These are phyloP conservation scores for Cecidostiba fungosa DNA, from an alignment of 2,888 invertebrate genomes.

Conservation along the genomic window DNA sequence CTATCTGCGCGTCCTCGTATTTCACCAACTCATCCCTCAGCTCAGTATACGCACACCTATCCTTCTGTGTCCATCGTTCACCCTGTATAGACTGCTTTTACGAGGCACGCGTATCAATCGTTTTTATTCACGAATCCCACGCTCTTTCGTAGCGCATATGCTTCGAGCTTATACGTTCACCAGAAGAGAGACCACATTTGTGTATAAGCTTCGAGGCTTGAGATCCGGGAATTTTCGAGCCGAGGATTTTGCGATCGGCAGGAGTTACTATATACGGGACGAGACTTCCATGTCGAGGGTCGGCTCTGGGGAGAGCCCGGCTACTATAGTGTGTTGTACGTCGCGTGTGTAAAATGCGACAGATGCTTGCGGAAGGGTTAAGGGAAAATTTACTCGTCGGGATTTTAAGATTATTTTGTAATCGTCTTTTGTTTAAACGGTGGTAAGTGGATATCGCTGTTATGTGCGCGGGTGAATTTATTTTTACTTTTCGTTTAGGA, in stretches of 20 bases:
- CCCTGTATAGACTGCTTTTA: background rate
- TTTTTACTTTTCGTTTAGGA: background rate
- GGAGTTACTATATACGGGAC: background rate
- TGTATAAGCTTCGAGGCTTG: background rate
- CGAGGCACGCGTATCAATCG: slow-evolving; percentile 24
- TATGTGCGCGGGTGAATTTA: background rate
- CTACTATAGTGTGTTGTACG: background rate
- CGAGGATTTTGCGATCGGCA: slow-evolving; percentile 9
- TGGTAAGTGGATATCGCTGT: too few species aligned
- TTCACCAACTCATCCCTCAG: too few species aligned
- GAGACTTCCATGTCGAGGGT: background rate
- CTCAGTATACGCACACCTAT: background rate
- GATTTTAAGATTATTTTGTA: slow-evolving; percentile 12
- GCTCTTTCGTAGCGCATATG: background rate
- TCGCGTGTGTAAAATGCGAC: background rate
- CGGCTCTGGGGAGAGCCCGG: background rate
- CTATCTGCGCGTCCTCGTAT: too few species aligned
- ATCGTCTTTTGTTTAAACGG: slow-evolving; percentile 3
- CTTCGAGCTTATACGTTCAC: background rate
- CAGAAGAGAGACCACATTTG: background rate
- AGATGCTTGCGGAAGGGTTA: background rate
- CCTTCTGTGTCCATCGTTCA: background rate
- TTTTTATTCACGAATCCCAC: background rate
- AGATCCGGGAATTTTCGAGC: background rate
- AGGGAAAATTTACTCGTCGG: slow-evolving; percentile 18